Conservation (phyloP, 2,113 vertebrate genomes). For the Nicator chloris region DNA sequence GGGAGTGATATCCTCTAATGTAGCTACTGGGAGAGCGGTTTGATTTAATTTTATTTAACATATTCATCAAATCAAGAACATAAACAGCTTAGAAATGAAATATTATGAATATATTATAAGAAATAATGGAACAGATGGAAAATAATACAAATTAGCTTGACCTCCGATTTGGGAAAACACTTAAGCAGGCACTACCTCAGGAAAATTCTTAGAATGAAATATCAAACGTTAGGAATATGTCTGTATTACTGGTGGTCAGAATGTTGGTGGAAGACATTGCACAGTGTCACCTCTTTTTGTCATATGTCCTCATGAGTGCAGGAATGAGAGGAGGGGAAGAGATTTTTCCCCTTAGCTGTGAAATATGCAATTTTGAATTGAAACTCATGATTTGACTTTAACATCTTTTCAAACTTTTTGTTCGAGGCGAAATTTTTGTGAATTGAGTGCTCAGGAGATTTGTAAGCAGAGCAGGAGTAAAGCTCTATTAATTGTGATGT, state of each 20-base stretch:
- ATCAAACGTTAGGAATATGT: background rate
- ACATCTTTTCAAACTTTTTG: background rate
- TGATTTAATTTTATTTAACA: conserved; percentile 27
- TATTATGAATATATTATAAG: background rate
- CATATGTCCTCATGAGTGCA: rapidly evolving
- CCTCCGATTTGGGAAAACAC: background rate
- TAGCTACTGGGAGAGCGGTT: background rate
- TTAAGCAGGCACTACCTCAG: background rate
- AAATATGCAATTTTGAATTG: background rate
- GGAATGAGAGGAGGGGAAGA: background rate
- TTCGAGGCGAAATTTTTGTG: background rate
- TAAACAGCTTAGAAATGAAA: conserved; percentile 5
- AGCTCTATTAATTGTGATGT: background rate
- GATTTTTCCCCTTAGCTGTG: background rate
- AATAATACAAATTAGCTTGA: background rate
- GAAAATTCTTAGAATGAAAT: background rate
- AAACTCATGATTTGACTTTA: background rate
- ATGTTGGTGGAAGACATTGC: background rate
- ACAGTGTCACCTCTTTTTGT: background rate
- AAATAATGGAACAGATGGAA: background rate
- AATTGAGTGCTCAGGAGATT: background rate
- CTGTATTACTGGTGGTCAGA: background rate
- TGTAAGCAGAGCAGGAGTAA: background rate
- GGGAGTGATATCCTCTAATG: background rate
- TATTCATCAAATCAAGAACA: background rate